These are phyloP conservation scores for Amphimallon solstitiale DNA, from an alignment of 2,888 invertebrate genomes.

Conservation along the genomic window DNA sequence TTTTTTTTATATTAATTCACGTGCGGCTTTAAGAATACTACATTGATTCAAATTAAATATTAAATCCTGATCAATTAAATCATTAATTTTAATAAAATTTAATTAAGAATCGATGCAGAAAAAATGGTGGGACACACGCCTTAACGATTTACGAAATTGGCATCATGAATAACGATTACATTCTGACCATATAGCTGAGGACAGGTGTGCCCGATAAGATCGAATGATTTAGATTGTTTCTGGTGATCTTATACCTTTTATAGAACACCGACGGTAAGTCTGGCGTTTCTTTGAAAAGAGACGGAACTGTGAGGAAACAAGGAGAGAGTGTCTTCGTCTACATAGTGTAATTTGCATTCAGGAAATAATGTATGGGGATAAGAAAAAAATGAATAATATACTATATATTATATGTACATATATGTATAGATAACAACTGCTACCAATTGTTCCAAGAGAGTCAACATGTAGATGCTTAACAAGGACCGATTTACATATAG, in stretches of 20 bases:
- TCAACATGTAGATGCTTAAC: slow-evolving; percentile 18
- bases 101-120: slow-evolving; percentile 12
- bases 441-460: slow-evolving; percentile 29
- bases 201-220: slow-evolving; percentile 29
- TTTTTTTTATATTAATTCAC: too few species aligned
- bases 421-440: slow-evolving; percentile 12
- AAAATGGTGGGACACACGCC: not conserved
- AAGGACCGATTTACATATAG: slow-evolving; percentile 30
- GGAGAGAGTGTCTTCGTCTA: not conserved
- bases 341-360: slow-evolving; percentile 18
- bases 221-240: slow-evolving; percentile 28
- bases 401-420: slow-evolving; percentile 11
- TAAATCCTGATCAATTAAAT: slow-evolving; percentile 18
- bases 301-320: not conserved
- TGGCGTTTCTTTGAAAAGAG: not conserved
- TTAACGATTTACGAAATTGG: slow-evolving; percentile 21
- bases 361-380: not conserved
- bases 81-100: slow-evolving; percentile 23
- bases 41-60: slow-evolving; percentile 1
- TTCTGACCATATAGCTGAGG: not conserved
- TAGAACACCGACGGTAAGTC: not conserved
- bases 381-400: not conserved
- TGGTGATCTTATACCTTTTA: slow-evolving; percentile 20
- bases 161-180: slow-evolving; percentile 24
- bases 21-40: too few species aligned